Evolutionary conservation across 2,113 vertebrate genomes (phyloP).

Genomic region (Tringa solitaria): DNA sequence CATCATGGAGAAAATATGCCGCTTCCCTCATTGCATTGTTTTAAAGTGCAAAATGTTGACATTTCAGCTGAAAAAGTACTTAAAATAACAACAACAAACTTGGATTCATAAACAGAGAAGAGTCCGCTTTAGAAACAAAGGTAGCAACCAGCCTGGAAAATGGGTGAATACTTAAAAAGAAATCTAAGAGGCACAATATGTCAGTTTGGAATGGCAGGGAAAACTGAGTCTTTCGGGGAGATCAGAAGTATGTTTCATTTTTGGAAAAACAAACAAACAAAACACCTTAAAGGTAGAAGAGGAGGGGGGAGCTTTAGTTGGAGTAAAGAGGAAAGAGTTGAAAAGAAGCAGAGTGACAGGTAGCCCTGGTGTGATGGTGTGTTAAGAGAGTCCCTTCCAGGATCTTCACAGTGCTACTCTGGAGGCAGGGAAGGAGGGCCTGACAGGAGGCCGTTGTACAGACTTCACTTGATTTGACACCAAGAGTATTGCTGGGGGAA

Average conservation of each 20-base stretch:
- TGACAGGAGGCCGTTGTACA: neutral
- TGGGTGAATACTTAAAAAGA: neutral
- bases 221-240: neutral
- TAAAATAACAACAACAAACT: neutral
- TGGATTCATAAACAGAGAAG: neutral
- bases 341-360: neutral
- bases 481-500: neutral
- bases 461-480: neutral
- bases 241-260: neutral
- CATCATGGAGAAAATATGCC: neutral
- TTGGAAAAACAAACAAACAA: neutral
- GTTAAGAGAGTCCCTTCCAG: neutral
- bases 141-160: neutral
- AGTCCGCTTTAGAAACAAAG: neutral
- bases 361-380: neutral
- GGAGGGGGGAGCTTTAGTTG: fast-evolving
- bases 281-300: neutral
- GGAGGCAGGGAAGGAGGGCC: neutral
- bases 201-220: neutral
- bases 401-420: neutral
- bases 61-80: neutral
- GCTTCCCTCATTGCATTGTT: neutral
- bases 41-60: neutral
- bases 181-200: neutral
- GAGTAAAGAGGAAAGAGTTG: neutral